These are phyloP conservation scores for Cataglyphis cursor DNA, from an alignment of 2,888 invertebrate species.

Conservation along the genomic window DNA sequence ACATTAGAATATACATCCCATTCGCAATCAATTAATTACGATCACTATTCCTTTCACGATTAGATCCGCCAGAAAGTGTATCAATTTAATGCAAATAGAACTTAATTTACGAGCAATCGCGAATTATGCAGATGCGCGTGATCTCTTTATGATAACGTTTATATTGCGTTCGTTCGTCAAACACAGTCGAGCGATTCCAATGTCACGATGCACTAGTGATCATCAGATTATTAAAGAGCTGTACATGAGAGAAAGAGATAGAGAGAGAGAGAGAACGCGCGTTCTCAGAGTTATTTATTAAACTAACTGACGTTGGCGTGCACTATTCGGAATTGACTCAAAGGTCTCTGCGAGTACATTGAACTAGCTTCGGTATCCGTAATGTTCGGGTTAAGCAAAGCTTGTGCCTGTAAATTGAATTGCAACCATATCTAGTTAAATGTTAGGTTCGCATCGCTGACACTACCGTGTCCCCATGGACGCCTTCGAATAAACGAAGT, in stretches of 20 bases:
- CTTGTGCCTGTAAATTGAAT: slow-evolving; percentile 76
- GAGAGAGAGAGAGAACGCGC: neutral
- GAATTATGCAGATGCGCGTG: slow-evolving; percentile 24
- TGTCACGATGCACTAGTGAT: neutral
- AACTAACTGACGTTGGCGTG: slow-evolving; percentile 57
- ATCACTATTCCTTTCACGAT: slow-evolving; percentile 40
- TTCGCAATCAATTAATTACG: slow-evolving; percentile 55
- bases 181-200: neutral
- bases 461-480: slow-evolving; percentile 65
- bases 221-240: slow-evolving; percentile 54
- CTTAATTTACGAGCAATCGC: slow-evolving; percentile 32
- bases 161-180: slow-evolving; percentile 25
- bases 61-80: neutral
- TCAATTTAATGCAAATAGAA: neutral
- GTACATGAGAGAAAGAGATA: neutral
- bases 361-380: slow-evolving; percentile 63
- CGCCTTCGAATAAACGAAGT: slow-evolving; percentile 72
- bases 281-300: slow-evolving; percentile 54
- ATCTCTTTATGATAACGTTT: slow-evolving; percentile 41
- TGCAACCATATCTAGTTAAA: slow-evolving; percentile 74
- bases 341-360: slow-evolving; percentile 60
- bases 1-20: slow-evolving; percentile 59
- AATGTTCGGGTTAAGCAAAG: slow-evolving; percentile 68
- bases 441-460: slow-evolving; percentile 77
- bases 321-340: slow-evolving; percentile 58